These are phyloP conservation scores for Gopherus evgoodei DNA, from an alignment of 2,113 vertebrate species.

Conservation along the genomic window DNA sequence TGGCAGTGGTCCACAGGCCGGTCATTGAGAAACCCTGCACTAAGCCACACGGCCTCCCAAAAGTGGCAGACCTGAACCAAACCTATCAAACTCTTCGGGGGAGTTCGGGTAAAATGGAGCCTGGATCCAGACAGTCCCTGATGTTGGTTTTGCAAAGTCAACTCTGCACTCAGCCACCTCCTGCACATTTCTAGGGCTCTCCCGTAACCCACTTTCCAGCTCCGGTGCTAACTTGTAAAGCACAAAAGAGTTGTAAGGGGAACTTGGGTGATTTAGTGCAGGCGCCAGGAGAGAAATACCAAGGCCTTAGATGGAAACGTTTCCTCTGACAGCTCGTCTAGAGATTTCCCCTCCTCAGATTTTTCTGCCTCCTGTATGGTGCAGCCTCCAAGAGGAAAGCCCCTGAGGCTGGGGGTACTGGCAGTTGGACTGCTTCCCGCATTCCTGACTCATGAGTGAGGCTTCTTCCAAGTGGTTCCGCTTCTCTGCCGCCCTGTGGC, in stretches of 20 bases:
- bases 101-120: neutral
- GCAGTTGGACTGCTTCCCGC: neutral
- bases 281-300: conserved; percentile 77
- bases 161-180: neutral
- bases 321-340: conserved; percentile 69
- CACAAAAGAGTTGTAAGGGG: conserved; percentile 55
- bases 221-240: conserved; percentile 78
- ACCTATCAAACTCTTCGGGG: neutral
- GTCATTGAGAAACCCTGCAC: neutral
- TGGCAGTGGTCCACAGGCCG: too few relatives aligned
- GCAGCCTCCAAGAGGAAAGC: neutral
- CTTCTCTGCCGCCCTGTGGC: neutral
- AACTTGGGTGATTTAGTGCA: conserved; percentile 77
- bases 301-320: conserved; percentile 86
- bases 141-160: neutral
- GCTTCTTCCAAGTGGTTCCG: neutral
- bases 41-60: neutral
- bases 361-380: conserved; percentile 2
- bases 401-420: neutral
- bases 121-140: neutral
- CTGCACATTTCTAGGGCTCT: neutral
- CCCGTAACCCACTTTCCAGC: neutral
- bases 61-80: neutral
- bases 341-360: conserved; percentile 52
- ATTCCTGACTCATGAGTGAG: neutral